phyloP scores from a whole-genome alignment of 2,888 invertebrate species.

The Aleiodes leptofemur region DNA sequence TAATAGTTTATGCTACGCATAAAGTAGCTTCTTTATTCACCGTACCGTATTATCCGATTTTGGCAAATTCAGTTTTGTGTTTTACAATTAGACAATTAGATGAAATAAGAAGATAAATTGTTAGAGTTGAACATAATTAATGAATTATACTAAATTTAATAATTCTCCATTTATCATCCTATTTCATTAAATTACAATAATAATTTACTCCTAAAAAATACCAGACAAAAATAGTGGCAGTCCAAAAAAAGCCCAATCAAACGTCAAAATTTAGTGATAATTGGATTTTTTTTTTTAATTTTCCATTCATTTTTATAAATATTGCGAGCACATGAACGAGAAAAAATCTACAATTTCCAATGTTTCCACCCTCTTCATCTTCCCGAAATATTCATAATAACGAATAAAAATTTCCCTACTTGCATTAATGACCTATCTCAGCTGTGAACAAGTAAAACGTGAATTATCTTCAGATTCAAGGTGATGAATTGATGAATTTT shows the following conservation, averaged over 20 bases:
- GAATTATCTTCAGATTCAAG: too few relatives aligned
- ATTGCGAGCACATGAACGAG: too few relatives aligned
- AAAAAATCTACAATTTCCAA: too few relatives aligned
- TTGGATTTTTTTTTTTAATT: constrained; percentile 28
- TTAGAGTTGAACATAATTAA: background rate
- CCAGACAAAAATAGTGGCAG: constrained; percentile 24
- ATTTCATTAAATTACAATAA: constrained; percentile 18
- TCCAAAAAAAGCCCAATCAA: constrained; percentile 7
- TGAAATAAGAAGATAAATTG: constrained; percentile 19
- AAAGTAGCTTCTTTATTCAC: constrained; percentile 18
- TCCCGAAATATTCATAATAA: too few relatives aligned
- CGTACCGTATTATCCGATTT: constrained; percentile 44
- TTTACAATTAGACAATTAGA: constrained; percentile 28
- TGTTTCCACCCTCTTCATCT: too few relatives aligned
- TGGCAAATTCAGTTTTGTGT: constrained; percentile 44
- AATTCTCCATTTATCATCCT: constrained; percentile 1
- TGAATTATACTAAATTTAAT: background rate
- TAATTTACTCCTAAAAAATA: constrained; percentile 21
- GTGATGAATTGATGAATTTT: too few relatives aligned
- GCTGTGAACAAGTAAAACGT: too few relatives aligned
- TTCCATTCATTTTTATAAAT: background rate
- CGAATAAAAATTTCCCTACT: too few relatives aligned
- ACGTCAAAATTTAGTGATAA: background rate
- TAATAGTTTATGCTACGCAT: constrained; percentile 25
- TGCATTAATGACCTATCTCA: too few relatives aligned